phyloP scores from a whole-genome alignment of 2,888 invertebrate species.

The Mythimna ferrago region DNA sequence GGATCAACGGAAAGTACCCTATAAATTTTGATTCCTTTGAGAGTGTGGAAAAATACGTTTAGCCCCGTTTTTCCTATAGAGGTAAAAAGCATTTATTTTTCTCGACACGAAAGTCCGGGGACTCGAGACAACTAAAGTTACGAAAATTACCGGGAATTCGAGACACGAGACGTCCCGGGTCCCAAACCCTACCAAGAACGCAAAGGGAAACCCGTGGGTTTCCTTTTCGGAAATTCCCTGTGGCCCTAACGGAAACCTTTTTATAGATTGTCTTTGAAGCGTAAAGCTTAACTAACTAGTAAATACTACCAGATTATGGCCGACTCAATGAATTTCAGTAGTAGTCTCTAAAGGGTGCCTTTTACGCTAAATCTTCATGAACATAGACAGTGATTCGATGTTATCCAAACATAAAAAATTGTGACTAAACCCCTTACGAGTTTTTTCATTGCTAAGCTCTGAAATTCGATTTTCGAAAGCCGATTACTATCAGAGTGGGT shows the following conservation, averaged over 20 bases:
- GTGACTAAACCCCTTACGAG: slow-evolving; percentile 9
- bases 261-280: slow-evolving; percentile 16
- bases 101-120: too few relatives aligned
- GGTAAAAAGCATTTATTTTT: too few relatives aligned
- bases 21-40: too few relatives aligned
- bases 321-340: slow-evolving; percentile 46
- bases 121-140: too few relatives aligned
- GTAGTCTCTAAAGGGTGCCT: slow-evolving; percentile 14
- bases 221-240: too few relatives aligned
- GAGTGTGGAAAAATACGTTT: too few relatives aligned
- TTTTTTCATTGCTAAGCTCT: slow-evolving; percentile 4
- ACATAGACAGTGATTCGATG: slow-evolving; percentile 10
- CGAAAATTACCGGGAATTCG: too few relatives aligned
- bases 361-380: slow-evolving; percentile 16
- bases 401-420: slow-evolving; percentile 6
- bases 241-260: slow-evolving; percentile 5
- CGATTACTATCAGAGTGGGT: slow-evolving; percentile 11
- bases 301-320: slow-evolving; percentile 29
- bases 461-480: slow-evolving; percentile 21
- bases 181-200: too few relatives aligned
- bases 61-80: too few relatives aligned
- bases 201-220: too few relatives aligned
- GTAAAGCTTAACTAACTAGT: slow-evolving; percentile 14
- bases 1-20: too few relatives aligned
- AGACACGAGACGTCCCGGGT: too few relatives aligned